Conservation (phyloP, 2,797 vertebrate species). For the Syngnathus rostellatus region DNA sequence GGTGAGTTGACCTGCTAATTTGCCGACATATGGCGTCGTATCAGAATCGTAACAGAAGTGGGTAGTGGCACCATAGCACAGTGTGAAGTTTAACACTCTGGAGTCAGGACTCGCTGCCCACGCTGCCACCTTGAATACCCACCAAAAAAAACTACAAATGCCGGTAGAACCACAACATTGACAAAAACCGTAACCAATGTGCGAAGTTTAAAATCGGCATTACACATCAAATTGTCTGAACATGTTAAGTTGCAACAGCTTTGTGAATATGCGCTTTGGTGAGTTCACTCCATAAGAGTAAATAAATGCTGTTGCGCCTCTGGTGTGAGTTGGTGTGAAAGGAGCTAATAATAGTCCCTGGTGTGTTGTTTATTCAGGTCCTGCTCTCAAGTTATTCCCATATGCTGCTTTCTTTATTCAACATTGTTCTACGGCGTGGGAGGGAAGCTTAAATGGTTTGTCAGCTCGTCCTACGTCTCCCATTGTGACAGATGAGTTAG, state of each 20-base stretch:
- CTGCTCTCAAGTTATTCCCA: constrained; percentile 15
- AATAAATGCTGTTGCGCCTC: background rate
- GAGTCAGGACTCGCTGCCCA: background rate
- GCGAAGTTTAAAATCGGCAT: background rate
- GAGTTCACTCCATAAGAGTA: background rate
- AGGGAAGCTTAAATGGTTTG: constrained; percentile 50
- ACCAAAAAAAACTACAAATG: no score
- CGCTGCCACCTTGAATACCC: background rate
- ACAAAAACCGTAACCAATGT: no score
- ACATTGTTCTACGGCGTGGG: constrained; percentile 48
- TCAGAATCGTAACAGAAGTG: background rate
- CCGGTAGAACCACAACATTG: background rate
- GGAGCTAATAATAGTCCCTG: background rate
- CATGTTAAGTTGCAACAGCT: background rate
- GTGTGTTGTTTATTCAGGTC: background rate
- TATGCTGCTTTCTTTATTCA: constrained; percentile 15
- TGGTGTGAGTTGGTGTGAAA: background rate
- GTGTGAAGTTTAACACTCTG: background rate
- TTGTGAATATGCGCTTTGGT: background rate
- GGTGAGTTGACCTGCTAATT: background rate
- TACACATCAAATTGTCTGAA: background rate
- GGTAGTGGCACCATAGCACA: background rate
- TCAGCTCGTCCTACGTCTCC: constrained; percentile 52
- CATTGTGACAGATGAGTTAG: constrained; percentile 39
- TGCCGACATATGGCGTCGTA: background rate